These are phyloP conservation scores for Meloidogyne hapla DNA, from an alignment of 1,140 invertebrate genomes.

Conservation along the genomic window DNA sequence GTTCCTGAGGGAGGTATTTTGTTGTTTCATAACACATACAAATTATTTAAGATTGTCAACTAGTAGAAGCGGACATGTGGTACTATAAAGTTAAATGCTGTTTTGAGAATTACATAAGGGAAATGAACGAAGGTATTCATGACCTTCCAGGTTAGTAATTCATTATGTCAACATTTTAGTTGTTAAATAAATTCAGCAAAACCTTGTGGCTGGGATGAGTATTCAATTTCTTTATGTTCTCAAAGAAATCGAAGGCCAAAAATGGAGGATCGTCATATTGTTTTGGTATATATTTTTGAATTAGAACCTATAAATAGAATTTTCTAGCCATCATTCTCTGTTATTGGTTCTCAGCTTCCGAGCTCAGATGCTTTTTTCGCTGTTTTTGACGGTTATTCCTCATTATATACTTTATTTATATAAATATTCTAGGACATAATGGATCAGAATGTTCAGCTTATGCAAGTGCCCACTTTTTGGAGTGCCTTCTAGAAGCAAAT, in stretches of 20 bases:
- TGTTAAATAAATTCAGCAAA: neutral
- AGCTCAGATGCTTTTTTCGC: conserved; percentile 24
- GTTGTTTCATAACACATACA: too few relatives aligned
- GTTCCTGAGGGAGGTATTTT: neutral
- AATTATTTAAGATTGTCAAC: neutral
- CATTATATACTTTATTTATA: neutral
- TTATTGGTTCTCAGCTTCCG: neutral
- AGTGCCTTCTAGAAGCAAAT: conserved; percentile 11
- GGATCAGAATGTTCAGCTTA: conserved; percentile 27
- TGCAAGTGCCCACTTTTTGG: conserved; percentile 24
- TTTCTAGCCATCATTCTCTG: conserved; percentile 24
- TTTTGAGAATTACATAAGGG: conserved; percentile 16
- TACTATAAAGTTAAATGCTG: neutral
- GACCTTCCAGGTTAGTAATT: conserved; percentile 12
- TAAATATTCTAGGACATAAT: conserved; percentile 6
- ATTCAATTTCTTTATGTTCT: conserved; percentile 11
- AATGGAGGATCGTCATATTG: conserved; percentile 30
- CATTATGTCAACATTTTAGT: neutral
- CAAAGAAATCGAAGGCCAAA: conserved; percentile 35
- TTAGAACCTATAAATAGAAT: neutral
- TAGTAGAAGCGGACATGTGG: conserved; percentile 11
- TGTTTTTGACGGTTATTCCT: conserved; percentile 25
- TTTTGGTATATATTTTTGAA: neutral
- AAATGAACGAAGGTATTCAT: conserved; percentile 3
- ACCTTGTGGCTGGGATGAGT: neutral